phyloP scores from a whole-genome alignment of 2,113 vertebrate species.

The Isurus oxyrinchus region DNA sequence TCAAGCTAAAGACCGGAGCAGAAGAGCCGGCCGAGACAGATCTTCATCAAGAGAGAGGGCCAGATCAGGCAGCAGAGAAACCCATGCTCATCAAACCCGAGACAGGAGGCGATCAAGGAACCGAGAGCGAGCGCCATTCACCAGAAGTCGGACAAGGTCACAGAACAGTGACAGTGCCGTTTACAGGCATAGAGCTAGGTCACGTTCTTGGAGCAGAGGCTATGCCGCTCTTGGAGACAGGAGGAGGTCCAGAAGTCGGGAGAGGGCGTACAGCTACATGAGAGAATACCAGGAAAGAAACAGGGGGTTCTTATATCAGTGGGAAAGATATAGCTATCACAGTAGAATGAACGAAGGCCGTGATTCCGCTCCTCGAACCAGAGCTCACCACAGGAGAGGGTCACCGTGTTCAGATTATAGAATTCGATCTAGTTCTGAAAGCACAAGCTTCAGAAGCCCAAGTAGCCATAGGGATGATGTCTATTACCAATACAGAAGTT shows the following conservation, averaged over 20 bases:
- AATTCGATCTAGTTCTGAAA: constrained; percentile 57
- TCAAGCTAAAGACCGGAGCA: background rate
- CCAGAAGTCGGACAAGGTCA: constrained; percentile 58
- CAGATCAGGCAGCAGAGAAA: constrained; percentile 45
- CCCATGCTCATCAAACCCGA: constrained; percentile 46
- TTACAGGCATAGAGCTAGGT: constrained; percentile 55
- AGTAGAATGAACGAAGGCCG: constrained; percentile 56
- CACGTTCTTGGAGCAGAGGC: constrained; percentile 61
- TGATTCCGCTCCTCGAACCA: constrained; percentile 56
- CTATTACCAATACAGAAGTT: constrained; percentile 56
- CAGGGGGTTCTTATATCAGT: constrained; percentile 47
- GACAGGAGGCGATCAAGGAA: constrained; percentile 58
- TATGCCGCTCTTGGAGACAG: constrained; percentile 40
- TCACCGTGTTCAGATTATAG: constrained; percentile 56
- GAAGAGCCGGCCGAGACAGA: background rate
- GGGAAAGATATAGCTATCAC: constrained; percentile 62
- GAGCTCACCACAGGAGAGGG: constrained; percentile 58
- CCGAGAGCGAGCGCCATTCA: constrained; percentile 54
- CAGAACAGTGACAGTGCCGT: constrained; percentile 56
- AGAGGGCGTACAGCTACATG: constrained; percentile 54
- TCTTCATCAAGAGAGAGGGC: constrained; percentile 31
- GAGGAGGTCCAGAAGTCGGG: constrained; percentile 59
- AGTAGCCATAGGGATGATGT: constrained; percentile 60
- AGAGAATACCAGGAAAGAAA: constrained; percentile 54
- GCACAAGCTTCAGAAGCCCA: constrained; percentile 52